A percentile compares a stretch with the other conserved stretches of the same genome.
Conservation (phyloP, 92 coral and sea anemone genomes). For the Palythoa heliodiscus region DNA sequence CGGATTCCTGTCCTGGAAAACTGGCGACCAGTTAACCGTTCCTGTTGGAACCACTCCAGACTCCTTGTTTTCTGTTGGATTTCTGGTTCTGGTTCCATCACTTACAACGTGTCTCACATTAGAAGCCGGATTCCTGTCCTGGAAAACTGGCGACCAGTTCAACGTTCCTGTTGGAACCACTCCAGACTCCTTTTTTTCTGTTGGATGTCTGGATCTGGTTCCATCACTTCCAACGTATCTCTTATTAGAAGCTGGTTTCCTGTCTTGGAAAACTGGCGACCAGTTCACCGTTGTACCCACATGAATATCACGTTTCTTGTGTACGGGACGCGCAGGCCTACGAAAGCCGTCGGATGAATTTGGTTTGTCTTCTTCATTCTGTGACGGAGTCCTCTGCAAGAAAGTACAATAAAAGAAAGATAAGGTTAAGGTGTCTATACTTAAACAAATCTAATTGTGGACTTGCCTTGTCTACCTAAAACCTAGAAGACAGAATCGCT, state of each 20-base stretch:
- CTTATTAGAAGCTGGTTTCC: background rate
- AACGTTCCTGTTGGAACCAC: background rate
- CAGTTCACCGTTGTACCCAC: background rate
- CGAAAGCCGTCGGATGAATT: background rate
- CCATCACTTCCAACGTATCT: background rate
- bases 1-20: slow-evolving; percentile 8
- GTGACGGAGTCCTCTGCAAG: slow-evolving; percentile 29
- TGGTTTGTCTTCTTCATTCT: slow-evolving; percentile 9
- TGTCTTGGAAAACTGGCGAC: slow-evolving; percentile 36
- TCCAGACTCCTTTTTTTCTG: background rate
- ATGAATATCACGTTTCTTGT: background rate
- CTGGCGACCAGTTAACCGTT: too few species aligned
- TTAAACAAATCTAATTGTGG: background rate
- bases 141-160: slow-evolving; percentile 3
- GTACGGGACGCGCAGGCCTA: background rate
- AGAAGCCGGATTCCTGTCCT: background rate
- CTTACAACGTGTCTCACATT: background rate
- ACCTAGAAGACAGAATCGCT: background rate
- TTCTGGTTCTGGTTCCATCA: background rate
- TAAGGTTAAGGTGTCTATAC: background rate
- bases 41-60: background rate
- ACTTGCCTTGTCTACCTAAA: background rate
- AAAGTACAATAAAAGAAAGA: background rate
- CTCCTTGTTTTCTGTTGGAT: background rate
- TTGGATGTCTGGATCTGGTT: background rate